A percentile compares a stretch with the other conserved stretches of the same genome.
Conservation (phyloP, 23 tunicate species). For the Phallusia fumigata region DNA sequence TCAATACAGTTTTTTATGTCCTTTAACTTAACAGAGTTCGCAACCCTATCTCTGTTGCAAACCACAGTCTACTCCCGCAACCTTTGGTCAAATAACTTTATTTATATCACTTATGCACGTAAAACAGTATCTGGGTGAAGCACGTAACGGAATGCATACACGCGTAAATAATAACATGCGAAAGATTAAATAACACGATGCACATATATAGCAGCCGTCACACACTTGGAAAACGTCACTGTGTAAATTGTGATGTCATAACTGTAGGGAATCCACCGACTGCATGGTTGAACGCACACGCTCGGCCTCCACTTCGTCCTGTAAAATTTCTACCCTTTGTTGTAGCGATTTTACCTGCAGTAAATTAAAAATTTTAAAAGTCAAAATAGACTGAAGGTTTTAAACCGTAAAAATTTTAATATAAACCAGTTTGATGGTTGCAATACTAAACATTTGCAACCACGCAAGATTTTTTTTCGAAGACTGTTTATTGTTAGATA, state of each 20-base stretch:
- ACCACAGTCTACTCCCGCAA: too few relatives aligned
- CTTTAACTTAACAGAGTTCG: too few relatives aligned
- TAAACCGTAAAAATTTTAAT: too few relatives aligned
- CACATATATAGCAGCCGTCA: background rate
- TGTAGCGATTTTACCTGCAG: conserved; percentile 65
- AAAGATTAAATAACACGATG: background rate
- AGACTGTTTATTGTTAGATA: too few relatives aligned
- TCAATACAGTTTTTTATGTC: too few relatives aligned
- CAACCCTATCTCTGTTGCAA: too few relatives aligned
- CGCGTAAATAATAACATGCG: background rate
- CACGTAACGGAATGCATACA: conserved; percentile 7
- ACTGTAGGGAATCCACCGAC: background rate
- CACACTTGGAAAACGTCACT: background rate
- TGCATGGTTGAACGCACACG: conserved; percentile 8
- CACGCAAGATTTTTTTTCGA: too few relatives aligned
- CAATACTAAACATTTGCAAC: too few relatives aligned
- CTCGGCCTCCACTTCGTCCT: conserved; percentile 50
- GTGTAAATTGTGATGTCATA: background rate
- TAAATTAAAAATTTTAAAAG: background rate
- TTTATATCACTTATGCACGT: background rate
- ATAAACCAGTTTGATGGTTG: too few relatives aligned
- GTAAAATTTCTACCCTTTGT: conserved; percentile 65
- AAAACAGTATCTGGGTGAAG: background rate
- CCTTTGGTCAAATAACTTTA: too few relatives aligned
- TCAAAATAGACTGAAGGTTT: background rate